A percentile compares a stretch with the other conserved stretches of the same genome.
These are phyloP conservation scores for Biston betularia DNA, from an alignment of 2,888 invertebrate species.

Conservation along the genomic window DNA sequence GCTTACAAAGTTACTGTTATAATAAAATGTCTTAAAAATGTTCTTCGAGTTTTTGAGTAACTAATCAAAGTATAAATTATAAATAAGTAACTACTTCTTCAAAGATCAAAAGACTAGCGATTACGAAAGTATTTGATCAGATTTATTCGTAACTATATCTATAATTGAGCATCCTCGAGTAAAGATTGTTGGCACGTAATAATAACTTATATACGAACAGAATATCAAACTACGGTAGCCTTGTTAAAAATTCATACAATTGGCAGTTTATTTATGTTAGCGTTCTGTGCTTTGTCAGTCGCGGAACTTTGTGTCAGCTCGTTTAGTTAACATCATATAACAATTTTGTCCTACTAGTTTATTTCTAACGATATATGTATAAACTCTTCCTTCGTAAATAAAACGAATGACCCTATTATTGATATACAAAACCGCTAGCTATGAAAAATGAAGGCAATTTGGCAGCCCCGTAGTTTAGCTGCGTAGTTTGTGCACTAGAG, in stretches of 20 bases:
- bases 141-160: too few relatives aligned
- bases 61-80: too few relatives aligned
- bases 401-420: conserved; percentile 30
- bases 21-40: too few relatives aligned
- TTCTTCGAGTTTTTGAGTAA: too few relatives aligned
- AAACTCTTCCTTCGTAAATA: conserved; percentile 21
- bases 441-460: conserved; percentile 35
- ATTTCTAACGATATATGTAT: conserved; percentile 7
- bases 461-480: conserved; percentile 25
- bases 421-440: conserved; percentile 34
- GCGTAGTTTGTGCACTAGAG: conserved; percentile 27
- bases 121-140: too few relatives aligned
- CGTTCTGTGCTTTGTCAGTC: conserved; percentile 10
- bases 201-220: conserved; percentile 1
- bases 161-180: too few relatives aligned
- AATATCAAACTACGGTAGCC: conserved; percentile 11
- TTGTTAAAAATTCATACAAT: conserved; percentile 16
- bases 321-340: background rate
- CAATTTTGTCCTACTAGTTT: conserved; percentile 3
- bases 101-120: too few relatives aligned
- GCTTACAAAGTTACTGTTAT: too few relatives aligned
- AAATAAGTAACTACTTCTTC: too few relatives aligned
- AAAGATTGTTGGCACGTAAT: background rate
- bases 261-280: conserved; percentile 12
- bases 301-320: background rate